Evolutionary conservation across 1,140 invertebrate species (phyloP).

Genomic region (Danaus melanippus): DNA sequence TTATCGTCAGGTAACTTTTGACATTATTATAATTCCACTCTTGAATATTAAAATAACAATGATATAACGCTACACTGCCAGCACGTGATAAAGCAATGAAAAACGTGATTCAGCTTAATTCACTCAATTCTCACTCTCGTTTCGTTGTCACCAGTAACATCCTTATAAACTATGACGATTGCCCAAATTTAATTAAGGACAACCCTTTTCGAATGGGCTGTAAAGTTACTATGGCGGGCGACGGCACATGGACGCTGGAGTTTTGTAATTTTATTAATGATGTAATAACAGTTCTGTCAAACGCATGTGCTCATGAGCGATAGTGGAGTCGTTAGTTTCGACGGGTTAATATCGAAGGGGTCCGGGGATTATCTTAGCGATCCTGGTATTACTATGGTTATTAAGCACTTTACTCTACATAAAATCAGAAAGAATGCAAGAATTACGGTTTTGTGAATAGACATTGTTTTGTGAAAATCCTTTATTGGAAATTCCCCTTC

Average conservation of each 20-base stretch:
- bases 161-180: conserved; percentile 56
- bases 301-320: conserved; percentile 65
- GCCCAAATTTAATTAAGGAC: conserved; percentile 64
- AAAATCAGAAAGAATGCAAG: conserved; percentile 14
- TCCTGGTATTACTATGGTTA: conserved; percentile 32
- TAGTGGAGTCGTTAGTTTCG: conserved; percentile 64
- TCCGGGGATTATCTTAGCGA: conserved; percentile 55
- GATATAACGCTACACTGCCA: conserved; percentile 19
- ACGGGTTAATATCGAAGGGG: conserved; percentile 64
- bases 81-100: conserved; percentile 35
- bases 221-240: conserved; percentile 37
- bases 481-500: conserved; percentile 8
- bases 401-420: conserved; percentile 15
- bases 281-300: conserved; percentile 71
- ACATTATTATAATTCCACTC: too few species aligned
- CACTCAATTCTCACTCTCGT: conserved; percentile 51
- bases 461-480: conserved; percentile 16
- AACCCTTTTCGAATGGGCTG: conserved; percentile 55
- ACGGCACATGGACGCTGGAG: conserved; percentile 56
- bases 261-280: conserved; percentile 73
- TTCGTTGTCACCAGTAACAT: conserved; percentile 53
- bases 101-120: conserved; percentile 63
- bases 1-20: too few species aligned
- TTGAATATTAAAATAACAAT: background rate
- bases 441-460: conserved; percentile 14